phyloP scores from a whole-genome alignment of 2,888 invertebrate species.

The Oscheius sp. region DNA sequence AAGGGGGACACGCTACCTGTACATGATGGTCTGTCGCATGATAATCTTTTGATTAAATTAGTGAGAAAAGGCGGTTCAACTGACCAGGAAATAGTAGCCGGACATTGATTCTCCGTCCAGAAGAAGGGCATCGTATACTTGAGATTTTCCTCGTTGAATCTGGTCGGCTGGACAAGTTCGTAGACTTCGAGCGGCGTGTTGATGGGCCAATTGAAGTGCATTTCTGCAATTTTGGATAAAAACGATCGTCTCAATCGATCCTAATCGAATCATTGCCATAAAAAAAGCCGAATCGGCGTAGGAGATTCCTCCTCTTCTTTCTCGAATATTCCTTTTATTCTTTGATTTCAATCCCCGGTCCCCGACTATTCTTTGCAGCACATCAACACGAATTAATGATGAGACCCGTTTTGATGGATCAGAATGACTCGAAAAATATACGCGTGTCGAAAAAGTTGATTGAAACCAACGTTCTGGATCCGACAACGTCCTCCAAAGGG shows the following conservation, averaged over 20 bases:
- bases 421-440: no score
- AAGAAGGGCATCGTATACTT: slow-evolving; percentile 64
- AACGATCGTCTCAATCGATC: neutral
- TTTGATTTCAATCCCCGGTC: neutral
- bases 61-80: no score
- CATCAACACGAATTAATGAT: neutral
- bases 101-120: slow-evolving; percentile 60
- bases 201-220: slow-evolving; percentile 66
- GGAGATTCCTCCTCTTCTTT: no score
- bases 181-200: slow-evolving; percentile 67
- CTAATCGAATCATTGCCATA: neutral
- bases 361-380: neutral
- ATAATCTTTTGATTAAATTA: no score
- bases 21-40: no score
- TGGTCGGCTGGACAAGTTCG: slow-evolving; percentile 67
- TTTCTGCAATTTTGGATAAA: slow-evolving; percentile 50
- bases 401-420: neutral
- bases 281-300: no score
- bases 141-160: slow-evolving; percentile 42
- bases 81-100: slow-evolving; percentile 67
- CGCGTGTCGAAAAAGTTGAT: neutral
- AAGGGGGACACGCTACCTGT: no score
- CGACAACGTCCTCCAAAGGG: slow-evolving; percentile 3
- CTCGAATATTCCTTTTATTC: neutral
- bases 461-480: slow-evolving; percentile 18